A percentile compares a stretch with the other conserved stretches of the same genome.
Evolutionary conservation across 2,888 invertebrate species (phyloP).

Genomic region (Pseudococcus viburni): DNA sequence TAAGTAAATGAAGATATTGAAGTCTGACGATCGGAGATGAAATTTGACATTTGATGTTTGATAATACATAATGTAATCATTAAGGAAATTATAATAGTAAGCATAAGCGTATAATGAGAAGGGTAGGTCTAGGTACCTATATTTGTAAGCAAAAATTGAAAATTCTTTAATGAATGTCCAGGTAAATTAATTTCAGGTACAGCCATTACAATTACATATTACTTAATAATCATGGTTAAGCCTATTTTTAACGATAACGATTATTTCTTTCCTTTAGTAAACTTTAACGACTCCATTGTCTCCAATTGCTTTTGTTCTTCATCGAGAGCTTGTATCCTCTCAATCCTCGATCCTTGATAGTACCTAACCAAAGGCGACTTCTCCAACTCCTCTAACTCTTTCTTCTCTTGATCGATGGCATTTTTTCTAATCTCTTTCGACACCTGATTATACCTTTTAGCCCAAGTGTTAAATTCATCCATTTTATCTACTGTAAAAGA

Average conservation of each 20-base stretch:
- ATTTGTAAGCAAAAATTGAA: no score
- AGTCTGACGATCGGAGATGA: no score
- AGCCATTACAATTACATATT: no score
- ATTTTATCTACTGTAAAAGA: slow-evolving; percentile 10
- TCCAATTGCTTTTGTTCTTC: slow-evolving; percentile 48
- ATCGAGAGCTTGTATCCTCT: slow-evolving; percentile 40
- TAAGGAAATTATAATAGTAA: no score
- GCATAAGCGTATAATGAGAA: no score
- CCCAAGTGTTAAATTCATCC: slow-evolving; percentile 48
- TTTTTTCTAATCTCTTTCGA: slow-evolving; percentile 58
- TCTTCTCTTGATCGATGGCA: slow-evolving; percentile 45
- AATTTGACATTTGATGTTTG: no score
- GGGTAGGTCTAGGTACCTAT: no score
- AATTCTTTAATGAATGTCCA: no score
- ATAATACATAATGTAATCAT: no score
- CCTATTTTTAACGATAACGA: neutral
- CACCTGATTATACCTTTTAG: slow-evolving; percentile 12
- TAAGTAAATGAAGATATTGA: no score
- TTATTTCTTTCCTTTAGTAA: neutral
- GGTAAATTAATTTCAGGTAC: no score
- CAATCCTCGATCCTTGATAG: slow-evolving; percentile 12
- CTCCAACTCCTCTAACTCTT: slow-evolving; percentile 35
- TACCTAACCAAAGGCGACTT: slow-evolving; percentile 39
- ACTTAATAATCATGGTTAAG: no score
- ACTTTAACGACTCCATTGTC: slow-evolving; percentile 13